Base-by-base conservation (phyloP, 2,888 invertebrate species). In the Himalopsyche tibetana region DNA sequence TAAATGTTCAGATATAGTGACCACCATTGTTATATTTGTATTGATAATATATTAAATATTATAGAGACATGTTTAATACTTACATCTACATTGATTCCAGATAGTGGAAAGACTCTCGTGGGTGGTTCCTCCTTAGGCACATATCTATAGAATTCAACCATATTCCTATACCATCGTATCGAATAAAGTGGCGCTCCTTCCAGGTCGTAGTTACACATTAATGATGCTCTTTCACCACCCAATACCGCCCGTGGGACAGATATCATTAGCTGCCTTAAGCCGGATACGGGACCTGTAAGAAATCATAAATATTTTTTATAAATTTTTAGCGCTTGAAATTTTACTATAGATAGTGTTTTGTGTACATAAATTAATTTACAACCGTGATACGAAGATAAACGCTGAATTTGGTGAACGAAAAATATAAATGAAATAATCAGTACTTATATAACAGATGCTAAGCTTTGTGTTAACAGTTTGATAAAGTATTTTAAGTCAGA, bases 161-260 rank as follows among this genome's bases (percentile, higher is more conserved):
- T 95, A 87, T 95, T 95, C 87, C 95, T 92, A 91, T 96, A 96
- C 96, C 96, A 96, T 91, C 96, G 94, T 90, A 96, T 95, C 56
- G 96, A 95, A 92, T 96, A 96, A 8, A 96, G 93, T 80, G 94
- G 94, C 0, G 95, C 95, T 0, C 93, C 94, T 90, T 94, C 94
- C 89, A 95, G 90, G 89, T 94, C 94, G 90, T 94, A 95, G 9
- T 93, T 91, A 89, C 94, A 94, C 89, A 91, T 91, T 85, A 95
- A 92, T 87, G 93, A 93, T 11, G 94, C 94, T 89, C 92, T 91
- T 55, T 91, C 91, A 1, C 94, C 94, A 0, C 93, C 92, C 11
- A 94, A 90, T 9, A 94, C 94, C 1, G 94, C 94, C 88, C 91
- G 92, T 0, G 94, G 94, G 4, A 94, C 94, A 89, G 93, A 92